A percentile compares a stretch with the other conserved stretches of the same genome.
Conservation (phyloP, 2,113 vertebrate genomes). For the Malaclemys terrapin region DNA sequence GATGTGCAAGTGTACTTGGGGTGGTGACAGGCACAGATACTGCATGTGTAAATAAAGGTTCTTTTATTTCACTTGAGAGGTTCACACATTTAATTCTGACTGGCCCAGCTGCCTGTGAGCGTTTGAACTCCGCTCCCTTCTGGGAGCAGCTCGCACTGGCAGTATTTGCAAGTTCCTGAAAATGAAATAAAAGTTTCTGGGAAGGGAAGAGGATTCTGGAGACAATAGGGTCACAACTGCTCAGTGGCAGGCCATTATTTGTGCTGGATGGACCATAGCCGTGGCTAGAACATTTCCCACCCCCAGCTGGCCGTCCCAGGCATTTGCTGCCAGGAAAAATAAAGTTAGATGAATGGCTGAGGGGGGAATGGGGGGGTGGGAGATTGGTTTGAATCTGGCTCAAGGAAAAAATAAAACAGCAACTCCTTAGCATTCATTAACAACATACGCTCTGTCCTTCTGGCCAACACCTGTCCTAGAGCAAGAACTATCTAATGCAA, state of each 20-base stretch:
- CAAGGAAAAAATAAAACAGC: background rate
- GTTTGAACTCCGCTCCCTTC: background rate
- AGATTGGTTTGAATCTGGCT: background rate
- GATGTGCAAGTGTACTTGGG: background rate
- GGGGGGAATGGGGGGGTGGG: background rate
- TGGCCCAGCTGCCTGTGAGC: background rate
- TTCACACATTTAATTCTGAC: background rate
- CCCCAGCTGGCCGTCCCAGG: background rate
- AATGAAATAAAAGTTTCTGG: background rate
- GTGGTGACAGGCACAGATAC: background rate
- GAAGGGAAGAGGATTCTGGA: background rate
- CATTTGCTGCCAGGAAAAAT: background rate
- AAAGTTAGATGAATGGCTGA: background rate
- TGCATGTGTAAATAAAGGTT: background rate
- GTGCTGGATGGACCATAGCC: background rate
- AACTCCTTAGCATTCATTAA: background rate
- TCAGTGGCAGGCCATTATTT: fast-evolving
- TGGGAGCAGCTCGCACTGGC: background rate
- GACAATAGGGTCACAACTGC: background rate
- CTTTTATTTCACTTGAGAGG: background rate
- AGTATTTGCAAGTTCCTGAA: background rate
- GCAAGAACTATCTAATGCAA: background rate
- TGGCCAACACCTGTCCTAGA: background rate
- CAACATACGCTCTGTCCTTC: background rate
- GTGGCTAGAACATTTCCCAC: fast-evolving